Evolutionary conservation across 2,888 invertebrate species (phyloP).

Genomic region (Electrophaes corylata): DNA sequence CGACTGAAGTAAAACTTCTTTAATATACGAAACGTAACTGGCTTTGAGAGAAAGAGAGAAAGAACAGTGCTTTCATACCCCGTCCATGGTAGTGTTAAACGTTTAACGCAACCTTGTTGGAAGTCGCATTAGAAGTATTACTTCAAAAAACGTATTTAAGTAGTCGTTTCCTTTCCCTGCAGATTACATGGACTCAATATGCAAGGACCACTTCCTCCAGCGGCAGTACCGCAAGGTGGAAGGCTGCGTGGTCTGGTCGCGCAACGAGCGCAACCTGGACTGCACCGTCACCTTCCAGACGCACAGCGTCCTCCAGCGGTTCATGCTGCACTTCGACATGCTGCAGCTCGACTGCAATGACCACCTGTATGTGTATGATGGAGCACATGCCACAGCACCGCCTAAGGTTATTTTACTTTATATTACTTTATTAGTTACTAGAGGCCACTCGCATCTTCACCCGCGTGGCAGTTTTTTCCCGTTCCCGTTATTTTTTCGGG

Average conservation of each 20-base stretch:
- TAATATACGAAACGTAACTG: too few relatives aligned
- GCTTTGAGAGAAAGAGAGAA: too few relatives aligned
- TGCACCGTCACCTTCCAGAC: constrained; percentile 97
- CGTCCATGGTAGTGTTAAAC: too few relatives aligned
- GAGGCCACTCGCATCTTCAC: too few relatives aligned
- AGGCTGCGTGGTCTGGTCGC: constrained; percentile 94
- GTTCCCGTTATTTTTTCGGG: too few relatives aligned
- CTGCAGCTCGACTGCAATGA: constrained; percentile 97
- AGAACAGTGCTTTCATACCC: too few relatives aligned
- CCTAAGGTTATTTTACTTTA: constrained; percentile 90
- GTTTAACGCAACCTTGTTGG: too few relatives aligned
- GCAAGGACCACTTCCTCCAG: constrained; percentile 95
- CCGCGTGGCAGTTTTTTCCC: too few relatives aligned
- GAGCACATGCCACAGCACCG: constrained; percentile 94
- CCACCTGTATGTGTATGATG: constrained; percentile 96
- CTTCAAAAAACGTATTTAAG: background rate
- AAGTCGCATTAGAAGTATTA: too few relatives aligned
- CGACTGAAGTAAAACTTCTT: too few relatives aligned
- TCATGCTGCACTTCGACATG: constrained; percentile 96
- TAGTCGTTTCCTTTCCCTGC: constrained; percentile 63
- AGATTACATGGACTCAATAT: constrained; percentile 95
- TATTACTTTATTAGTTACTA: too few relatives aligned
- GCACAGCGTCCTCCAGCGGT: constrained; percentile 95
- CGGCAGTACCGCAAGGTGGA: constrained; percentile 95
- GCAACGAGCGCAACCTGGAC: constrained; percentile 95